phyloP scores from a whole-genome alignment of 2,113 vertebrate genomes.

The Coregonus clupeaformis region DNA sequence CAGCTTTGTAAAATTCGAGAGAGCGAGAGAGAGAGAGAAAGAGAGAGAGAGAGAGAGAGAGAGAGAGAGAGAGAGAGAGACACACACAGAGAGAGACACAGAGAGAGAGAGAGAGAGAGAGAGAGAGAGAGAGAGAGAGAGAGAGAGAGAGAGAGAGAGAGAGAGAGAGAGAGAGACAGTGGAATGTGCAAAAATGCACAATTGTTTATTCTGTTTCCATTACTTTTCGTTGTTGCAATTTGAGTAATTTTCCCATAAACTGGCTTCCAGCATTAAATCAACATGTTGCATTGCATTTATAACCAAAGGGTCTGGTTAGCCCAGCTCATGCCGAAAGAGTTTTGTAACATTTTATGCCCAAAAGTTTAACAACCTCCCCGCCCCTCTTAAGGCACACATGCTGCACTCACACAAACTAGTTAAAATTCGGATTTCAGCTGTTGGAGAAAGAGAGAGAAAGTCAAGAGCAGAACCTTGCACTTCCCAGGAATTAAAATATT shows the following conservation, averaged over 20 bases:
- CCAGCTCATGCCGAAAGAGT: slow-evolving; percentile 24
- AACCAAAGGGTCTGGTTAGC: slow-evolving; percentile 32
- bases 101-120: slow-evolving; percentile 2
- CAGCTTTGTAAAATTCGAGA: not conserved
- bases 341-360: slow-evolving; percentile 41
- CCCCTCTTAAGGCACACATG: slow-evolving; percentile 31
- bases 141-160: not conserved
- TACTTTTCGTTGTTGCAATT: slow-evolving; percentile 20
- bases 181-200: slow-evolving; percentile 7
- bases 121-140: slow-evolving; percentile 2
- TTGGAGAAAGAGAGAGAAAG: slow-evolving; percentile 32
- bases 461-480: slow-evolving; percentile 33
- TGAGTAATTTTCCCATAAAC: slow-evolving; percentile 20
- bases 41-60: slow-evolving; percentile 2
- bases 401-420: slow-evolving; percentile 34
- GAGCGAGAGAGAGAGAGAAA: slow-evolving; percentile 1
- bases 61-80: slow-evolving; percentile 2
- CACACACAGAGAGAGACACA: too few species aligned
- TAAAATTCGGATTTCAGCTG: slow-evolving; percentile 45
- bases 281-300: slow-evolving; percentile 17
- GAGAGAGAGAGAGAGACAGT: slow-evolving; percentile 3
- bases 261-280: slow-evolving; percentile 22
- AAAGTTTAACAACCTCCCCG: slow-evolving; percentile 43
- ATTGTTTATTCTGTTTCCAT: slow-evolving; percentile 24
- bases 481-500: slow-evolving; percentile 31